Percentiles rank a stretch among this genome's conserved stretches.
phyloP scores from a whole-genome alignment of 1,140 invertebrate species.

The Theocolax elegans region DNA sequence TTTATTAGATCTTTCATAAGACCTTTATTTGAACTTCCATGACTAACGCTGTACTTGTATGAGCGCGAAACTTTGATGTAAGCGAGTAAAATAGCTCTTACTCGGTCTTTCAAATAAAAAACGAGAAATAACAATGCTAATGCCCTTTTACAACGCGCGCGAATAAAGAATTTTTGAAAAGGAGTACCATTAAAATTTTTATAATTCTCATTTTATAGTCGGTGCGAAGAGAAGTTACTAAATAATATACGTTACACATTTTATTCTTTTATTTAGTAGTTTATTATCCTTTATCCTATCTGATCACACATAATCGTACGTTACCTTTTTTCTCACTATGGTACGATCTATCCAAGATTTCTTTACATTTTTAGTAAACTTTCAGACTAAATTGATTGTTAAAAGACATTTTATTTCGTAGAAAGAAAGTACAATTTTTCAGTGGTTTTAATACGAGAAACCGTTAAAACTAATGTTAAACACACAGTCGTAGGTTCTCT shows the following conservation, averaged over 20 bases:
- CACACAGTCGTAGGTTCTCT: no score
- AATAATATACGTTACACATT: slow-evolving; percentile 7
- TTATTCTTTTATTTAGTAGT: slow-evolving; percentile 2
- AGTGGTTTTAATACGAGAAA: no score
- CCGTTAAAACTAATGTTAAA: no score
- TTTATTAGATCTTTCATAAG: slow-evolving; percentile 34
- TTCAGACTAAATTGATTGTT: no score
- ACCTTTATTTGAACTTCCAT: slow-evolving; percentile 31
- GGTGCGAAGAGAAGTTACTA: not conserved
- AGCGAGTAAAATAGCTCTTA: slow-evolving; percentile 6
- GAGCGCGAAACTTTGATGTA: slow-evolving; percentile 10
- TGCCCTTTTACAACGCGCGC: slow-evolving; percentile 5
- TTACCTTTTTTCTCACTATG: no score
- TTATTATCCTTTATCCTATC: no score
- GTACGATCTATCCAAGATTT: no score
- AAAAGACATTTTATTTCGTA: no score
- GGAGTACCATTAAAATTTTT: slow-evolving; percentile 10
- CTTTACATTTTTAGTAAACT: no score
- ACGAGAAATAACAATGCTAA: slow-evolving; percentile 12
- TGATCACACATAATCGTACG: no score
- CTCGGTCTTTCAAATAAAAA: not conserved
- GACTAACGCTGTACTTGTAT: slow-evolving; percentile 18
- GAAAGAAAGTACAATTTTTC: no score
- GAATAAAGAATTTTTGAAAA: slow-evolving; percentile 17
- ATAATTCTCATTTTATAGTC: slow-evolving; percentile 7